Conservation (phyloP, 2,888 invertebrate genomes). For the Oithona nana region DNA sequence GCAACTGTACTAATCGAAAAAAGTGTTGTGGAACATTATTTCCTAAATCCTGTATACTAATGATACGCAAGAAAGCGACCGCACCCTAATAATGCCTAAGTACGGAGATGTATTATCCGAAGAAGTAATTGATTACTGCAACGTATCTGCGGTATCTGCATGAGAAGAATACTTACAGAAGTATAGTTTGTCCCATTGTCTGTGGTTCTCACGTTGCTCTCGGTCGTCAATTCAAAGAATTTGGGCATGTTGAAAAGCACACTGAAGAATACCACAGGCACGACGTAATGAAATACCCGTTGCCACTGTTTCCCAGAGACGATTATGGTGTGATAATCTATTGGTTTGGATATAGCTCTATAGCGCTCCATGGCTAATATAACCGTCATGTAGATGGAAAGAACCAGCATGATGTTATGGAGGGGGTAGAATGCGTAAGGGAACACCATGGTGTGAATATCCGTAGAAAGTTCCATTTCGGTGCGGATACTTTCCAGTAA, state of each 20-base stretch:
- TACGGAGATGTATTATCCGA: too few species aligned
- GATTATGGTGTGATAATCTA: background rate
- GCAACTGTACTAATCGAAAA: too few species aligned
- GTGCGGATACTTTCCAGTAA: constrained; percentile 2
- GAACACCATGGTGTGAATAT: background rate
- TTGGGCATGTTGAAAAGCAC: constrained; percentile 5
- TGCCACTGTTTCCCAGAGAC: background rate
- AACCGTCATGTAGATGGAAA: constrained; percentile 1
- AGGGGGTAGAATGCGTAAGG: background rate
- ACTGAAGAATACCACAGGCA: constrained; percentile 1
- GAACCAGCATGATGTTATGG: background rate
- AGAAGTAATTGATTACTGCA: too few species aligned
- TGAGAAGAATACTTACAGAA: too few species aligned
- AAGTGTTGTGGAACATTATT: too few species aligned
- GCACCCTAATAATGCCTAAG: too few species aligned
- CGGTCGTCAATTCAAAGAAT: background rate
- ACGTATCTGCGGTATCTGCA: too few species aligned
- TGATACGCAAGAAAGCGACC: background rate
- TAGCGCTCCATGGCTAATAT: background rate
- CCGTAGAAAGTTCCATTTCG: background rate
- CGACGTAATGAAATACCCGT: background rate
- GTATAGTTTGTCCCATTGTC: too few species aligned
- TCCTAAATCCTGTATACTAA: background rate
- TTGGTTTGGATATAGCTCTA: background rate
- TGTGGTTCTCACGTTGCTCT: background rate